Base-by-base conservation (phyloP, 2,113 vertebrate species). In the Hemiprocne comata region DNA sequence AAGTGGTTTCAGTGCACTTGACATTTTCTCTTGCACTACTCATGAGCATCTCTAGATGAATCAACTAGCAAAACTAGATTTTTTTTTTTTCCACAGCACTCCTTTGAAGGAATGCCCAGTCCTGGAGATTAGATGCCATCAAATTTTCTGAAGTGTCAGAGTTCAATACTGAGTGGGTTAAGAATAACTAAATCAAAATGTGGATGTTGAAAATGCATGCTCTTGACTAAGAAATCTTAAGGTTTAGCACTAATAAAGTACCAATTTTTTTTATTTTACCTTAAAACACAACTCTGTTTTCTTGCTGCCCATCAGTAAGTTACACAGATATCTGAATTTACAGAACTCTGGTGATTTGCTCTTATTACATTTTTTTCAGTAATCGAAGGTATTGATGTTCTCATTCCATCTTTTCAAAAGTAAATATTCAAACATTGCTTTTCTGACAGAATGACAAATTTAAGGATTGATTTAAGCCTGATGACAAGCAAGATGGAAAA, bases 401-500 rank as follows among this genome's bases (percentile, higher is more conserved):
- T 86, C 44, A 60, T 58, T n/a, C 24, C 9, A 29, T 46, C 87
- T 89, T 88, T 64, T 29, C 16, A 60, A 57, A 70, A 90, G 51
- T 60, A 94, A 94, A 86, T 6, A 85, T 66, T 82, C 33, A 70
- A 76, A 79, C 33, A 10, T 38, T 89, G 36, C 4, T 90, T 85
- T 90, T 76, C 82, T 61, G 53, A 84, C 40, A 90, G 60, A 93
- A 95, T 61, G 48, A 74, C 28, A 77, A 93, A 91, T 44, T 25
- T 31, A 44, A 77, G n/a, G 31, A 60, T 95, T 93, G 72, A 90
- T 86, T 93, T 86, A 95, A 93, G 82, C 20, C 38, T 84, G 48
- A 64, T 69, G 48, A 90, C 75, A 89, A 84, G 34, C 48, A 81
- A 91, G 69, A 87, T 14, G 82, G 48, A 31, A 95, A 92, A 93